A percentile compares a stretch with the other conserved stretches of the same genome.
Evolutionary conservation across 2,888 invertebrate genomes (phyloP).

Genomic region (Chrysolina haemoptera): DNA sequence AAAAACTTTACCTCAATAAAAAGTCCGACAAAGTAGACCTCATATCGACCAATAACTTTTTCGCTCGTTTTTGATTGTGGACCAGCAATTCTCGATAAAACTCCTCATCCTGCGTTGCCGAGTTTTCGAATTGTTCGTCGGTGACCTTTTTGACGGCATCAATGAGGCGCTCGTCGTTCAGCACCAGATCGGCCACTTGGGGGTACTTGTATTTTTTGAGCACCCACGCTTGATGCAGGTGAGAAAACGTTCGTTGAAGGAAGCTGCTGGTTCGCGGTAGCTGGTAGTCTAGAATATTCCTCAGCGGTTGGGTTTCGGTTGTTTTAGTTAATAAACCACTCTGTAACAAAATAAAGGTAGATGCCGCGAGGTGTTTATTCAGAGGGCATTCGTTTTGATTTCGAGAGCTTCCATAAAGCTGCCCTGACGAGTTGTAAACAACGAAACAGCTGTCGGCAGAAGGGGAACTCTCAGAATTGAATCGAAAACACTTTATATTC

Average conservation of each 20-base stretch:
- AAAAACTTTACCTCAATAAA: constrained; percentile 71
- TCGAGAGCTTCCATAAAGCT: too few relatives aligned
- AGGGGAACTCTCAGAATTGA: too few relatives aligned
- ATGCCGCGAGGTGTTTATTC: too few relatives aligned
- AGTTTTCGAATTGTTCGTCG: constrained; percentile 68
- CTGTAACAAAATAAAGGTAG: constrained; percentile 68
- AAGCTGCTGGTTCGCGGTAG: constrained; percentile 74
- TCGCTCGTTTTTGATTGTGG: constrained; percentile 78
- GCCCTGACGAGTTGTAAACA: too few relatives aligned
- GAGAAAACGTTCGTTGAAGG: constrained; percentile 75
- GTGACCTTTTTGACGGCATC: constrained; percentile 82
- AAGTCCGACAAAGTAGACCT: constrained; percentile 86
- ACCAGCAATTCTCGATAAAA: constrained; percentile 73
- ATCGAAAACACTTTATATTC: too few relatives aligned
- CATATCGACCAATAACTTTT: constrained; percentile 81
- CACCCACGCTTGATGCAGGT: constrained; percentile 78
- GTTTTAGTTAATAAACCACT: constrained; percentile 76
- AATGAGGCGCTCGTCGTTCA: constrained; percentile 81
- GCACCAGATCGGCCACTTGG: constrained; percentile 74
- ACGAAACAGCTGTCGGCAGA: too few relatives aligned
- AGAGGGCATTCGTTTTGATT: too few relatives aligned
- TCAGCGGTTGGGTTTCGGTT: constrained; percentile 71
- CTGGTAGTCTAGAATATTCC: constrained; percentile 75
- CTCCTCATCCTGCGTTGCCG: constrained; percentile 65
- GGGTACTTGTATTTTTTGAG: constrained; percentile 80